These are phyloP conservation scores for Ageneiosus marmoratus DNA, from an alignment of 2,113 vertebrate genomes.

Conservation along the genomic window DNA sequence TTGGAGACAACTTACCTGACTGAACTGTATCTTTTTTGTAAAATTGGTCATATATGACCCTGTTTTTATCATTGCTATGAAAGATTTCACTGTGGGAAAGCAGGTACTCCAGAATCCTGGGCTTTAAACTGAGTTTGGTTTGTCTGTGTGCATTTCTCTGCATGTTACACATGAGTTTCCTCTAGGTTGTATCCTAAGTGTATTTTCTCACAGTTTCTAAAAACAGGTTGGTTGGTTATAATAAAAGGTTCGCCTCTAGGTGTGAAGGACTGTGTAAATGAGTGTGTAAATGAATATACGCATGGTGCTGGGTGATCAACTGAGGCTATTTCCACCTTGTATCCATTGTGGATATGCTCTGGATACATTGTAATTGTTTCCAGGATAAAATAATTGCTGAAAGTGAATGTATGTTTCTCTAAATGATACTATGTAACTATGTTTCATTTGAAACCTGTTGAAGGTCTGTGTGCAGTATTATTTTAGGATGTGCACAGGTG, in stretches of 20 bases:
- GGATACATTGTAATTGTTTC: background rate
- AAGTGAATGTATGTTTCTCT: background rate
- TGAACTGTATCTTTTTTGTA: too few species aligned
- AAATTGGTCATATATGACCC: too few species aligned
- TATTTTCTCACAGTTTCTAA: background rate
- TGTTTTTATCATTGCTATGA: background rate
- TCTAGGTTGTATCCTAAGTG: too few species aligned
- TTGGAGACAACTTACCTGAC: too few species aligned
- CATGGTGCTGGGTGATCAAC: too few species aligned
- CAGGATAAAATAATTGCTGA: background rate
- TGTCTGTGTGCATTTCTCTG: background rate
- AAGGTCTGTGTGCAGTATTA: background rate
- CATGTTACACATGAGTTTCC: background rate
- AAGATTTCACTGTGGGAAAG: background rate
- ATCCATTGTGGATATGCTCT: background rate
- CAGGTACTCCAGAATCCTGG: background rate
- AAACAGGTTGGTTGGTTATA: background rate
- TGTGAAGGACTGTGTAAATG: background rate
- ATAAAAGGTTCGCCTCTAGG: background rate
- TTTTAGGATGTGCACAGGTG: conserved; percentile 12
- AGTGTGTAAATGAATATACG: background rate
- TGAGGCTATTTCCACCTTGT: background rate
- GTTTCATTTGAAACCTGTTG: background rate
- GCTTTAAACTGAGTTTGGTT: background rate
- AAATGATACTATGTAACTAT: background rate